Base-by-base conservation (phyloP, 2,113 vertebrate species). In the Oreochromis aureus region DNA sequence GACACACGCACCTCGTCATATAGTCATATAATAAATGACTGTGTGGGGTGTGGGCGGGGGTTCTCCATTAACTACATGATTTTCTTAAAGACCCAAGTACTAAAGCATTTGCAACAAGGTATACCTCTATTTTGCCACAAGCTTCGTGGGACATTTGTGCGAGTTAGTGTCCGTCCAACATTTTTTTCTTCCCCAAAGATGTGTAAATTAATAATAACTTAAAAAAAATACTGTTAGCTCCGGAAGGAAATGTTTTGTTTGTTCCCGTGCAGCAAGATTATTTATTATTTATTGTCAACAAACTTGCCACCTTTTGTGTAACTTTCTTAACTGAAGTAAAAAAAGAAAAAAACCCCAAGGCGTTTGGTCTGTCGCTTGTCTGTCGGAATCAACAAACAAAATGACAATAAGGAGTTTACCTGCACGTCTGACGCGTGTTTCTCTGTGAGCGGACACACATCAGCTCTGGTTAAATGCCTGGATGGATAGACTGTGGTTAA, bases 261-360 rank as follows among this genome's bases (percentile, higher is more conserved):
- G 97, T 97, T 98, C 96, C 97, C 97, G 97, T 98, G 97, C 97
- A 97, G 97, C 97, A 98, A 89, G 94, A 97, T 97, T 98, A 99
- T 98, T 99, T 99, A 99, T 98, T 99, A 99, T 99, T 99, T 99
- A 99, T 99, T 98, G 98, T 98, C 92, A 32, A 96, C 97, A 97
- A 96, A 98, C 97, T 98, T 98, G 98, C 98, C 98, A 98, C 98
- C 98, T 98, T 95, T 99, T 97, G 96, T 98, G 98, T 98, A 98
- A 96, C 96, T 96, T 97, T 97, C 97, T 97, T 98, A 98, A 97
- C 96, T 97, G 96, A 98, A 98, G 97, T 97, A 98, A 98, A 98
- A 97, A 94, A 7, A 81, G 85, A 41, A 95, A 97, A 95, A 94
- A 81, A 90, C 10, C 2, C 2, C 63, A 69, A 90, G 96, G 95